These are phyloP conservation scores for Diachrysia chrysitis DNA, from an alignment of 2,888 invertebrate species.

Conservation along the genomic window DNA sequence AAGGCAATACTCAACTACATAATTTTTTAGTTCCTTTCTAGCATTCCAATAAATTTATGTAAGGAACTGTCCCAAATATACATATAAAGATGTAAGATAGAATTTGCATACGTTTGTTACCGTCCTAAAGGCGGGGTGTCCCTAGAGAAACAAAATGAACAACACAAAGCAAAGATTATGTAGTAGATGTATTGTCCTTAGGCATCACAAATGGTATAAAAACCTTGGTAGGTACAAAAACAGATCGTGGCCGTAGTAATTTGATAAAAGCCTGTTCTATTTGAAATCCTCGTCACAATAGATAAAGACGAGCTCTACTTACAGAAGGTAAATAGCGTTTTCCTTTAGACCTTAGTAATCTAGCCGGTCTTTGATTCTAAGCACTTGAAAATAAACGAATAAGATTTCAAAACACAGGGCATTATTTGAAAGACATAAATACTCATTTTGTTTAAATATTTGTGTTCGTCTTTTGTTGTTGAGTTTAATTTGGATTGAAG, in stretches of 20 bases:
- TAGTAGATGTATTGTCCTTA: neutral
- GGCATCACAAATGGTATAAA: neutral
- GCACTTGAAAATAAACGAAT: slow-evolving; percentile 1
- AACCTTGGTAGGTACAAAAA: neutral
- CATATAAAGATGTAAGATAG: neutral
- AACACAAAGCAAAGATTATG: neutral
- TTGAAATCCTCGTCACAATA: slow-evolving; percentile 12
- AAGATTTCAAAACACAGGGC: neutral
- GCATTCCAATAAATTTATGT: neutral
- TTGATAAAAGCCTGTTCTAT: slow-evolving; percentile 16
- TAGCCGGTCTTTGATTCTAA: neutral
- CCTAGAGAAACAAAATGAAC: neutral
- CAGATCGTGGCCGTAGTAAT: slow-evolving; percentile 10
- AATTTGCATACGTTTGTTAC: slow-evolving; percentile 4
- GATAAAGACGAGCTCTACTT: slow-evolving; percentile 14
- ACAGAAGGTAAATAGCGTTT: slow-evolving; percentile 10
- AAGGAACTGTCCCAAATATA: neutral
- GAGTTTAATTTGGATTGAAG: neutral
- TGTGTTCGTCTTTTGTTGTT: neutral
- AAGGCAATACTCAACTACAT: neutral
- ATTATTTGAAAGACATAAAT: neutral
- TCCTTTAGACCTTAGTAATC: slow-evolving; percentile 8
- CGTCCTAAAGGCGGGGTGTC: neutral
- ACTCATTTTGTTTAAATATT: neutral
- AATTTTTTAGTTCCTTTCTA: neutral